Evolutionary conservation across 2,797 vertebrate species (phyloP).

Genomic region (Acanthiza pusilla): DNA sequence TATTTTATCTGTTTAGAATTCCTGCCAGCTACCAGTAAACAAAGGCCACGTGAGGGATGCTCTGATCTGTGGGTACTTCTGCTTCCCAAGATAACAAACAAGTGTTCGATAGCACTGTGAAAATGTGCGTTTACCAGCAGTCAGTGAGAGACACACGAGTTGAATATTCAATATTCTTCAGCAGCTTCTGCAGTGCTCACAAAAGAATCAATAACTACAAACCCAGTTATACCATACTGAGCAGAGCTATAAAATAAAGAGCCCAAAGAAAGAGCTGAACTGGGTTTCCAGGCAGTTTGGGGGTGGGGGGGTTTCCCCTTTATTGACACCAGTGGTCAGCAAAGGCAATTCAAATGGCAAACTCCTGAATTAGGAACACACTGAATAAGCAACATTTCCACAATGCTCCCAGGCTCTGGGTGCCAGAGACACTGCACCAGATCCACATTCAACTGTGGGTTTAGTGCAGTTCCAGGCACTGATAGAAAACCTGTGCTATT

Average conservation of each 20-base stretch:
- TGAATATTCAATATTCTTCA: not conserved
- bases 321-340: not conserved
- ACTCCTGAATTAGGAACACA: not conserved
- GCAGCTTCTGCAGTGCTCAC: not conserved
- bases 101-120: not conserved
- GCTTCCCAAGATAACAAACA: not conserved
- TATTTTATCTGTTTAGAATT: not conserved
- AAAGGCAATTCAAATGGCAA: not conserved
- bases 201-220: not conserved
- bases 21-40: not conserved
- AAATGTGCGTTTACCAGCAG: not conserved
- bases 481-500: not conserved
- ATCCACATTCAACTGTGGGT: not conserved
- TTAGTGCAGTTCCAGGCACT: not conserved
- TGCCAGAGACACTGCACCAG: not conserved
- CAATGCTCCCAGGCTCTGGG: not conserved
- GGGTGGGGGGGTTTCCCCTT: rapidly evolving
- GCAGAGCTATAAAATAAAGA: not conserved
- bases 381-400: not conserved
- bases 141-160: not conserved
- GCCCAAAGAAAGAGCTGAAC: not conserved
- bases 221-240: not conserved
- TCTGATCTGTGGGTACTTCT: not conserved
- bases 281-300: not conserved
- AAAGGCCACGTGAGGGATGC: not conserved